Evolutionary conservation across 2,888 invertebrate genomes (phyloP), one percentile per base, ranked within the genome.

Genomic region (Agonopterix heracliana): DNA sequence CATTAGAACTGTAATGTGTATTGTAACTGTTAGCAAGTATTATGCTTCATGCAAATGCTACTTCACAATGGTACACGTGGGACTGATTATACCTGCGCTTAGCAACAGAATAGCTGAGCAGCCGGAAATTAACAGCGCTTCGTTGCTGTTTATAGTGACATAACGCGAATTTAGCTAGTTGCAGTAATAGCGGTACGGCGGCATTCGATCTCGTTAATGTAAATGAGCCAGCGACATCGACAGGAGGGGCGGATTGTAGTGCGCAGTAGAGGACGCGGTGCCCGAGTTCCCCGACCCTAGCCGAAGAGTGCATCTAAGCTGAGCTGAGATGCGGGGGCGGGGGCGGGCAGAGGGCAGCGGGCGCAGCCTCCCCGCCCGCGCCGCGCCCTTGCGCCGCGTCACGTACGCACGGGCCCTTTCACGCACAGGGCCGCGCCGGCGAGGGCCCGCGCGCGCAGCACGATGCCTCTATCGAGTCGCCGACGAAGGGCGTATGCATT

Each of bases 401-500:
- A 85, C 81, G 82, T 82, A 84, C 80, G 78, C 80, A 72, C 63
- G 65, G 68, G 73, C 78, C 81, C 78, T 77, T 74, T 66, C 60
- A 73, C 76, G 72, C 71, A 75, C 57, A 64, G 65, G 62, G 74
- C 71, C 68, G 49, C 40, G 26, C 49, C 54, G 58, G 54, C 53
- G 56, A 71, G 74, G 74, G 74, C 74, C 79, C 76, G 81, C 83
- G 80, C 79, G 81, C 80, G 79, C 76, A 74, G 58, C 68, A 65
- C 58, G 67, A 55, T 62, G 65, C 71, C 71, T 74, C 69, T 73
- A 79, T 79, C 78, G 80, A 78, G 74, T 81, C 56, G 64, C 59
- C 72, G 67, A 59, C 72, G 69, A 77, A 84, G 82, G 80, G 80
- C 71, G 80, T 77, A 77, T 77, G 78, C 81, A 78, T 82, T 81